Evolutionary conservation across 2,113 vertebrate species (phyloP), one percentile per base, ranked within the genome.

Genomic region (Pedionomus torquatus): DNA sequence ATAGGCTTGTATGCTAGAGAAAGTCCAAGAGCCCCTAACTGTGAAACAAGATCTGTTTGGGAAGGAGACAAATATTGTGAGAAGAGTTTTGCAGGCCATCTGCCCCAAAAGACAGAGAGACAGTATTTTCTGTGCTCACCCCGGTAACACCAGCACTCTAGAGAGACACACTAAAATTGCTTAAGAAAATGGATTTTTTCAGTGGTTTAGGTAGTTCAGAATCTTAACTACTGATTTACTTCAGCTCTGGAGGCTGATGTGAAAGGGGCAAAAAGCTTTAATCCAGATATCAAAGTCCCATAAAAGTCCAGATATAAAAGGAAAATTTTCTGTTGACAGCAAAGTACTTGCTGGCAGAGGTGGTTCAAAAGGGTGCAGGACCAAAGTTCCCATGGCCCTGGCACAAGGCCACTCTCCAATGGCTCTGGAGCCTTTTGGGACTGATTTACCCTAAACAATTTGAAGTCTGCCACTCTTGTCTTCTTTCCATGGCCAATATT

Each of bases 301-400:
- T 35, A 30, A n/a, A n/a, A n/a, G n/a, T n/a, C n/a, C n/a, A n/a
- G n/a, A n/a, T n/a, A n/a, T n/a, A n/a, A n/a, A n/a, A n/a, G 49
- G 83, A 48, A 37, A 66, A 49, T 8, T 28, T 28, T 57, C 31
- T 55, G 54, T 13, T 30, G 63, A 60, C 44, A 39, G 72, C 33
- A 54, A 64, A 28, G 57, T 4, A 17, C 78, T 64, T 57, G 52
- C 46, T 37, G 88, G 61, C 55, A 83, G 51, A 21, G 25, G 25
- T 16, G 39, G 30, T 2, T 74, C 37, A 11, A 37, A 31, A 7
- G 3, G 33, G 76, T 43, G 39, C 25, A 20, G 52, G 37, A 17
- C 31, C 9, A 43, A 3, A 11, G 43, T 5, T 70, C 16, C 24
- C 33, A 10, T 0, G 2, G 20, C 39, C 6, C 35, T 5, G 9